Percentiles rank a stretch among this genome's conserved stretches.
phyloP scores from a whole-genome alignment of 2,797 vertebrate genomes.

The Ceyx erithaca region DNA sequence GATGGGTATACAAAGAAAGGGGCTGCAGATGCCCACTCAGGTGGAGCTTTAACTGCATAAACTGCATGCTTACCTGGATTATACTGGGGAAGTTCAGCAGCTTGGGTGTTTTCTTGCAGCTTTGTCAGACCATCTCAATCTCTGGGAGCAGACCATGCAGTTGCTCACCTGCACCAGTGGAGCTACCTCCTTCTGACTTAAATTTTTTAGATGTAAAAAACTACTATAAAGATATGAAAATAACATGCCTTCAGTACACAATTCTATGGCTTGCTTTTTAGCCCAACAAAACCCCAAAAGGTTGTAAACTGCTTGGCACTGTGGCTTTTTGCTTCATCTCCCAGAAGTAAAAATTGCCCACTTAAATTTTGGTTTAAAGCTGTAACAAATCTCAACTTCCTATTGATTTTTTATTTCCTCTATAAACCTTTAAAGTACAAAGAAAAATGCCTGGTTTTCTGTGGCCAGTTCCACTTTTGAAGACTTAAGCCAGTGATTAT shows the following conservation, averaged over 20 bases:
- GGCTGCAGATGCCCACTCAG: rapidly evolving
- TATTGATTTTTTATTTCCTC: not conserved
- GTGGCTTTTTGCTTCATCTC: not conserved
- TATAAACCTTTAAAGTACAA: not conserved
- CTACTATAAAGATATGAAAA: not conserved
- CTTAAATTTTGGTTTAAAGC: not conserved
- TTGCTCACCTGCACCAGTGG: not conserved
- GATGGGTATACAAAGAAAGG: not conserved
- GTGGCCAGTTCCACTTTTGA: not conserved
- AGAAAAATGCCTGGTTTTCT: not conserved
- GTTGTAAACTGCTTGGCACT: not conserved
- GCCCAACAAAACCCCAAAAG: not conserved
- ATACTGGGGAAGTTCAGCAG: not conserved
- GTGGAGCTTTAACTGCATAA: not conserved
- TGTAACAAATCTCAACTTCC: not conserved
- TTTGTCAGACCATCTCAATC: not conserved
- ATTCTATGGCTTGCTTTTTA: not conserved
- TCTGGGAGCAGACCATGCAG: not conserved
- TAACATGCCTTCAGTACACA: not conserved
- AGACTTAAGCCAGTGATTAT: not conserved
- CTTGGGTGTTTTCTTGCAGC: not conserved
- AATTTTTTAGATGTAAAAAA: not conserved
- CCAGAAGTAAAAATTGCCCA: not conserved
- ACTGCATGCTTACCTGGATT: not conserved
- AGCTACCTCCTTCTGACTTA: not conserved